A percentile compares a stretch with the other conserved stretches of the same genome.
Conservation (phyloP, 2,888 invertebrate genomes). For the Caenorhabditis wallacei region DNA sequence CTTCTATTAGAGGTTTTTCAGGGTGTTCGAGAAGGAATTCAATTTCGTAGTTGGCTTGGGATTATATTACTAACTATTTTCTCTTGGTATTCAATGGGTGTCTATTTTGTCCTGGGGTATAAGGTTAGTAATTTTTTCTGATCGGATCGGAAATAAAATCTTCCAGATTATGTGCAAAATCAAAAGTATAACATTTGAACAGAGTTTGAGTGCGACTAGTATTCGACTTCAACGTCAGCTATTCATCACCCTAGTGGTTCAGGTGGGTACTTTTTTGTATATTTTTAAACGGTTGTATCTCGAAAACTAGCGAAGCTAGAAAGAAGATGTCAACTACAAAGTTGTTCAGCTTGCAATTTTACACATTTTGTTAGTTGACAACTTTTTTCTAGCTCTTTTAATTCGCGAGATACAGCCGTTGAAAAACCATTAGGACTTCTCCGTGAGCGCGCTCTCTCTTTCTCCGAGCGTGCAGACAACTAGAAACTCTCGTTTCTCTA, state of each 20-base stretch:
- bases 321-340: too few species aligned
- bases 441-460: too few species aligned
- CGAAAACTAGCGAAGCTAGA: too few species aligned
- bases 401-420: too few species aligned
- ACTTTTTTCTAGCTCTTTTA: too few species aligned
- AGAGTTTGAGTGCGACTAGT: conserved; percentile 1
- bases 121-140: background rate
- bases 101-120: conserved; percentile 36
- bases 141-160: background rate
- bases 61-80: conserved; percentile 37
- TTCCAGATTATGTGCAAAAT: conserved; percentile 31
- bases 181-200: conserved; percentile 9
- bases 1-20: background rate
- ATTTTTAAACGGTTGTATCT: too few species aligned
- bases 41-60: conserved; percentile 48
- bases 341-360: too few species aligned
- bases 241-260: conserved; percentile 24
- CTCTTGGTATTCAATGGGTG: conserved; percentile 40
- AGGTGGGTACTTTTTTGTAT: too few species aligned
- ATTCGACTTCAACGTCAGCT: conserved; percentile 33
- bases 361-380: too few species aligned
- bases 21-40: conserved; percentile 13
- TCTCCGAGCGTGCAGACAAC: background rate
- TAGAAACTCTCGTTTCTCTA: background rate
- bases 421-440: too few species aligned